Evolutionary conservation across 2,113 vertebrate species (phyloP).

Genomic region (Ictidomys tridecemlineatus): DNA sequence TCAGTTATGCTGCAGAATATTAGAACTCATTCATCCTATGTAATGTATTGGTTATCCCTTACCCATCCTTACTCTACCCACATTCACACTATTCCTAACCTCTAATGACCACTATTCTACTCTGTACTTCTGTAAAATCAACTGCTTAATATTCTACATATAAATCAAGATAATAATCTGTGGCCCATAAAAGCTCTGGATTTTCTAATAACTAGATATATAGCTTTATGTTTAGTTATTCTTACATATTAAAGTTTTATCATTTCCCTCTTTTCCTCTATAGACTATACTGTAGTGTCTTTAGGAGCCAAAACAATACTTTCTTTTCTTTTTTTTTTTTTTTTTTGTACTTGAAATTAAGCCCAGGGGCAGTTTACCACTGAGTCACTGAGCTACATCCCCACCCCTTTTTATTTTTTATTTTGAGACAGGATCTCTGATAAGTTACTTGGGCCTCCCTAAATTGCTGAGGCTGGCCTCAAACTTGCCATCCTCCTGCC

Average conservation of each 20-base stretch:
- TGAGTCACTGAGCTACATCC: too few relatives aligned
- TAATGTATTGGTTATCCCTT: neutral
- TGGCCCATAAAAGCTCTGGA: neutral
- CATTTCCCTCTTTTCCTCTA: neutral
- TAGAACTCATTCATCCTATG: neutral
- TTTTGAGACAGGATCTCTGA: too few relatives aligned
- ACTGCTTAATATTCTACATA: neutral
- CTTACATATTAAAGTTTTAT: neutral
- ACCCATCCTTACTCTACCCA: neutral
- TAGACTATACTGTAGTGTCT: neutral
- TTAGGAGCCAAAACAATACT: neutral
- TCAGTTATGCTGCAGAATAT: neutral
- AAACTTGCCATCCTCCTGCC: too few relatives aligned
- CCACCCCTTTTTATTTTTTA: too few relatives aligned
- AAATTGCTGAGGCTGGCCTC: too few relatives aligned
- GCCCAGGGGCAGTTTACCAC: too few relatives aligned
- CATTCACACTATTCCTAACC: neutral
- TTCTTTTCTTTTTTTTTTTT: neutral
- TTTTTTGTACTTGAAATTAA: neutral
- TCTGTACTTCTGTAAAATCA: neutral
- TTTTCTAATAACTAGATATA: neutral
- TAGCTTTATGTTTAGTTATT: conserved; percentile 24
- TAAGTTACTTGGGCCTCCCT: too few relatives aligned
- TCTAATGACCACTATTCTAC: neutral
- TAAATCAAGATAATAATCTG: neutral